A percentile compares a stretch with the other conserved stretches of the same genome.
These are phyloP conservation scores for Paracanthobrama guichenoti DNA, from an alignment of 2,113 vertebrate species.

Conservation along the genomic window DNA sequence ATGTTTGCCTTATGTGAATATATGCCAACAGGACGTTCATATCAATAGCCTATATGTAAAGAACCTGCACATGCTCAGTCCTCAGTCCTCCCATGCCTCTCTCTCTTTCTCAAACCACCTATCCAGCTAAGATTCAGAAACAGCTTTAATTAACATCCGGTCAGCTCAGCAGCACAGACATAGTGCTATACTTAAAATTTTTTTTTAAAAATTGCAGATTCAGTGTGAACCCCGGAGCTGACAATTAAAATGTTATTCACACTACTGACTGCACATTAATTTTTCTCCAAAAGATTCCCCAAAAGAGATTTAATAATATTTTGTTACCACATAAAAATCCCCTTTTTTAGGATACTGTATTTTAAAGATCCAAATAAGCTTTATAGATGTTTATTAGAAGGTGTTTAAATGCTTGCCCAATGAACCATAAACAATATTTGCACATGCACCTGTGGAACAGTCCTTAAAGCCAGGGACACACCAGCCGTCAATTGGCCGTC, in stretches of 20 bases:
- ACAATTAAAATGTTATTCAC: slow-evolving; percentile 27
- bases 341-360: no score
- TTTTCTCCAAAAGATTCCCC: no score
- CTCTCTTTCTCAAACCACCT: background rate
- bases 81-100: background rate
- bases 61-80: slow-evolving; percentile 16
- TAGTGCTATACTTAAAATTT: no score
- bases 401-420: no score
- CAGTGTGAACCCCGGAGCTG: background rate
- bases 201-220: no score
- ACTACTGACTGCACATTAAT: background rate
- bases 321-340: background rate
- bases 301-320: no score
- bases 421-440: no score
- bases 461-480: no score
- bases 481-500: no score
- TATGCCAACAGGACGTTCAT: slow-evolving; percentile 31
- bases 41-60: slow-evolving; percentile 1
- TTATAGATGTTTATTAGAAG: no score
- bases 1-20: background rate
- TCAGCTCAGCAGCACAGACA: background rate
- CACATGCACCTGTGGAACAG: no score
- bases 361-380: no score
- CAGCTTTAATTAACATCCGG: slow-evolving; percentile 9
- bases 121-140: background rate